Evolutionary conservation across 2,797 vertebrate species (phyloP).

Genomic region (Danio aesculapii): DNA sequence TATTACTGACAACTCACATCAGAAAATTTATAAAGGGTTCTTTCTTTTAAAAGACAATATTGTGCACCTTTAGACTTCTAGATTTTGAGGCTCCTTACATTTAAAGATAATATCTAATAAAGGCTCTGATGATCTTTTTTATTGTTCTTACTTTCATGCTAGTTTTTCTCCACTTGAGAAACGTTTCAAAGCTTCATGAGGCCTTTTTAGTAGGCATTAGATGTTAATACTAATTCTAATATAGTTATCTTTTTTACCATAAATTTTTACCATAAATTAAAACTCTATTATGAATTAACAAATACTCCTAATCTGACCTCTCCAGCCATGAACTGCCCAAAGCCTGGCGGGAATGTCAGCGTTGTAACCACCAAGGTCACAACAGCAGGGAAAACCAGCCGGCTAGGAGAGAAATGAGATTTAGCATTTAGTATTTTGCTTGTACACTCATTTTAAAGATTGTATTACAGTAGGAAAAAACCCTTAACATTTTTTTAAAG

Average conservation of each 20-base stretch:
- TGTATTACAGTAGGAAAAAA: neutral
- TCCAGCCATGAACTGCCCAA: slow-evolving; percentile 91
- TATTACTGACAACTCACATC: too few relatives aligned
- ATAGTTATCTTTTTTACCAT: too few relatives aligned
- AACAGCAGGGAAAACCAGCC: slow-evolving; percentile 87
- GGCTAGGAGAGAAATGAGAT: slow-evolving; percentile 71
- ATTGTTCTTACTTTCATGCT: neutral
- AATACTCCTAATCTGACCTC: slow-evolving; percentile 48
- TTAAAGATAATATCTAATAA: too few relatives aligned
- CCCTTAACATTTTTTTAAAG: too few relatives aligned
- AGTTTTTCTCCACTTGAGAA: neutral
- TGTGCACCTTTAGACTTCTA: too few relatives aligned
- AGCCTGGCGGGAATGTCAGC: slow-evolving; percentile 90
- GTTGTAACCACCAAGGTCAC: slow-evolving; percentile 90
- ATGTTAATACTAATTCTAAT: neutral
- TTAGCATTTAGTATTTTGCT: neutral
- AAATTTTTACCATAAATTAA: too few relatives aligned
- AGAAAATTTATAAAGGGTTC: too few relatives aligned
- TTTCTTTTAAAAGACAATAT: too few relatives aligned
- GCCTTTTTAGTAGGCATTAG: neutral
- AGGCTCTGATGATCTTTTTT: too few relatives aligned
- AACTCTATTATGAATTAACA: neutral
- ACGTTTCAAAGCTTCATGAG: too few relatives aligned
- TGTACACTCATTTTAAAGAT: neutral
- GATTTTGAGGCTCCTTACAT: too few relatives aligned